Evolutionary conservation across 2,113 vertebrate genomes (phyloP), one percentile per base, ranked within the genome.

Genomic region (Tringa solitaria): DNA sequence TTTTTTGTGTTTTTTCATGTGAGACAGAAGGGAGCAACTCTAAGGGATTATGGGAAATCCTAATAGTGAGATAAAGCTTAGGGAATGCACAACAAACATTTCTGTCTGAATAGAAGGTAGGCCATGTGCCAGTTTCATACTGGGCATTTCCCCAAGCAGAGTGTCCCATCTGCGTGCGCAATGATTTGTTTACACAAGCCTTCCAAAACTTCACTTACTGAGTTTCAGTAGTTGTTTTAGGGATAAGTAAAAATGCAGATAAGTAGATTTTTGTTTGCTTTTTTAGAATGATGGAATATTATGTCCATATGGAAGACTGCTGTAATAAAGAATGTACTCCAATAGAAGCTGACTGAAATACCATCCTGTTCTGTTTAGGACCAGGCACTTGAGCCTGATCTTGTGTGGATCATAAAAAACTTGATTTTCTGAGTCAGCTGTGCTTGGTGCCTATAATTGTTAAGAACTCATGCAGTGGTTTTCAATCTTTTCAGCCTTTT

Each of bases 31-130:
- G 65, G 84, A 94, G 92, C 84, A 96, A 83, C 87, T 96, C 54
- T 11, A 4, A 69, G n/a, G 91, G 89, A 94, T 96, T 95, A 87
- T 79, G 53, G 65, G 94, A 79, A 92, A 96, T 94, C 81, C 81
- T 95, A 80, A 65, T 70, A 84, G 89, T 76, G 84, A 96, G 94
- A 87, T 92, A 95, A 95, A 95, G 87, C 84, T 95, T 79, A 92
- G 94, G 37, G 45, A 95, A 91, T 73, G 95, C 82, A 91, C 91
- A 96, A 80, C 91, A 91, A 94, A 73, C 69, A 79, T 95, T 92
- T 95, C 59, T 85, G 32, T 84, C 45, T 87, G 65, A 95, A 89
- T 95, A 95, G 91, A 79, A 87, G 81, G 89, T 59, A 83, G 84
- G 74, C 93, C 70, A 32, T 0, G 1, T 94, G 92, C 96, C 94